A percentile compares a stretch with the other conserved stretches of the same genome.
Evolutionary conservation across 2,888 invertebrate species (phyloP).

Genomic region (Leptothorax acervorum): DNA sequence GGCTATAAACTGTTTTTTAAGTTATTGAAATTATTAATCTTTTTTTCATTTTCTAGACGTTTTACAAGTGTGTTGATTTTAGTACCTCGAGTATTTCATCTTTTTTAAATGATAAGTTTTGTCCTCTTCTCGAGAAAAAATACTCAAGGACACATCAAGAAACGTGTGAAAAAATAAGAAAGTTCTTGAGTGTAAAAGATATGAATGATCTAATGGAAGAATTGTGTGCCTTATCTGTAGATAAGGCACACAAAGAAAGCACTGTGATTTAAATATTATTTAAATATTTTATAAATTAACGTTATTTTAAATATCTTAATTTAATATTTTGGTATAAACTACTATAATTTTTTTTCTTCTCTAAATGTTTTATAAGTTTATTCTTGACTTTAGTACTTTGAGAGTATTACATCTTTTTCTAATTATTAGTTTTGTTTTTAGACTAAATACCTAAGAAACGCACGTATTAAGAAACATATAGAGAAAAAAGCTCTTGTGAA

Average conservation of each 20-base stretch:
- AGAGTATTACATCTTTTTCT: no score
- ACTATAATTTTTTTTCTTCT: no score
- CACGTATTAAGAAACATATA: no score
- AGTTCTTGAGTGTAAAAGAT: not conserved
- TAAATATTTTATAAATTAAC: not conserved
- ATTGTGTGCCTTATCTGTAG: not conserved
- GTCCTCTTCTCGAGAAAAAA: not conserved
- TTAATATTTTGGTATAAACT: no score
- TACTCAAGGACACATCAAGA: not conserved
- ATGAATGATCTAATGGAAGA: not conserved
- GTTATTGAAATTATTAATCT: not conserved
- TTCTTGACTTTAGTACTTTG: no score
- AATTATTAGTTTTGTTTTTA: no score
- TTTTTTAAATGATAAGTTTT: not conserved
- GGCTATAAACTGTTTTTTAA: not conserved
- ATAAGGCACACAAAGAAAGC: no score
- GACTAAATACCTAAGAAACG: no score
- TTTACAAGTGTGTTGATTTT: constrained; percentile 12
- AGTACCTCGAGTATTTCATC: not conserved
- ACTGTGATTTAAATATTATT: no score
- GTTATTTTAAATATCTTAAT: not conserved
- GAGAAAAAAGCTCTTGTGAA: no score
- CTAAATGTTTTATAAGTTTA: no score
- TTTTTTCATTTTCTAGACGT: not conserved
- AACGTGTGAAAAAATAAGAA: not conserved